These are phyloP conservation scores for Polydrusus cervinus DNA, from an alignment of 2,888 invertebrate species.

Conservation along the genomic window DNA sequence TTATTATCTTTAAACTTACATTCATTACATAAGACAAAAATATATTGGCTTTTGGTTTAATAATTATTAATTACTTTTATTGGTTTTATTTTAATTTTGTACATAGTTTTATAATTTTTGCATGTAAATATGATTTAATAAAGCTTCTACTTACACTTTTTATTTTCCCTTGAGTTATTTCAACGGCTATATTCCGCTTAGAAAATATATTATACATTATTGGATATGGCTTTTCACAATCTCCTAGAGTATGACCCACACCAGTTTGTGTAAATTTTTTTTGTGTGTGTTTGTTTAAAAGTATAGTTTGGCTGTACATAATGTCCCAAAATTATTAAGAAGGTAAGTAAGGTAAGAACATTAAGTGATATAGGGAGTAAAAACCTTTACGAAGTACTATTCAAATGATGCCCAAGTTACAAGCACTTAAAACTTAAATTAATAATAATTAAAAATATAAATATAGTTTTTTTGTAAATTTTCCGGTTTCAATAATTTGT, in stretches of 20 bases:
- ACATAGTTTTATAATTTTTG: slow-evolving; percentile 51
- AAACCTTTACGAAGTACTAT: too few species aligned
- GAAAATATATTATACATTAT: neutral
- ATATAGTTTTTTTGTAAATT: too few species aligned
- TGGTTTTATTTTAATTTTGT: slow-evolving; percentile 45
- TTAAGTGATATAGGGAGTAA: neutral
- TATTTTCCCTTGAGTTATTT: slow-evolving; percentile 53
- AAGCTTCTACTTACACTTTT: slow-evolving; percentile 59
- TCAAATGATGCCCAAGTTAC: too few species aligned
- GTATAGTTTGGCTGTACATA: slow-evolving; percentile 13
- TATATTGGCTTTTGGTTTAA: slow-evolving; percentile 30
- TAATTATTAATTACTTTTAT: slow-evolving; percentile 52
- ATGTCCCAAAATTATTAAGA: neutral
- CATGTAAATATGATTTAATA: slow-evolving; percentile 62
- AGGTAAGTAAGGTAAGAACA: neutral
- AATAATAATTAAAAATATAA: too few species aligned
- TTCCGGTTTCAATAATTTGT: too few species aligned
- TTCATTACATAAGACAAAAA: neutral
- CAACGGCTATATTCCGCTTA: neutral
- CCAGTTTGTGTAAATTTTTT: neutral
- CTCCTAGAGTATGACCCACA: neutral
- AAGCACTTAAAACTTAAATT: too few species aligned
- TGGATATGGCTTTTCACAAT: slow-evolving; percentile 15
- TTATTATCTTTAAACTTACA: too few species aligned
- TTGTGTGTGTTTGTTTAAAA: neutral